A percentile compares a stretch with the other conserved stretches of the same genome.
Conservation (phyloP, 1,140 invertebrate species). For the Ruditapes philippinarum region DNA sequence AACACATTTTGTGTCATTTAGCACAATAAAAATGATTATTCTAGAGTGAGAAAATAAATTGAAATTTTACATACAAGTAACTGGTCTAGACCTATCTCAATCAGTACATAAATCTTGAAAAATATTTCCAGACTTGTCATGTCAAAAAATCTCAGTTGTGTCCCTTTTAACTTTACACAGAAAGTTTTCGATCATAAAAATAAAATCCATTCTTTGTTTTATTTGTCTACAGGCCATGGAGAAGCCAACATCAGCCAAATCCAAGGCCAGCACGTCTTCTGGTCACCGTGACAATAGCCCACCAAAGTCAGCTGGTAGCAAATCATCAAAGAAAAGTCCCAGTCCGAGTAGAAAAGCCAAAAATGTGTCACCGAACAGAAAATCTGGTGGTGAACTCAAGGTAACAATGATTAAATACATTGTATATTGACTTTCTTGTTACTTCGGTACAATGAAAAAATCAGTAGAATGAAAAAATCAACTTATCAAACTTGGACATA, state of each 20-base stretch:
- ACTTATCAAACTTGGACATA: neutral
- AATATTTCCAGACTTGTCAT: too few species aligned
- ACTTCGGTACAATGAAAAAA: neutral
- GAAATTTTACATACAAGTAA: too few species aligned
- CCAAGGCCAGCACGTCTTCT: neutral
- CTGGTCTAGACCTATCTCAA: too few species aligned
- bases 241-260: slow-evolving; percentile 47
- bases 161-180: too few species aligned
- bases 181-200: neutral
- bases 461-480: neutral
- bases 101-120: too few species aligned
- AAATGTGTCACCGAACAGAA: slow-evolving; percentile 24
- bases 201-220: neutral
- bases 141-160: too few species aligned
- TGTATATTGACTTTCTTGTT: too few species aligned
- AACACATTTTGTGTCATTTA: too few species aligned
- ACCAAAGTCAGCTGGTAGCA: slow-evolving; percentile 50
- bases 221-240: slow-evolving; percentile 45
- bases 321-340: slow-evolving; percentile 39
- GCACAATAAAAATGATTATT: too few species aligned
- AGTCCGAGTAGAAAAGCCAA: slow-evolving; percentile 49
- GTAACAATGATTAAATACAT: too few species aligned
- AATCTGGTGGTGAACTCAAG: slow-evolving; percentile 50
- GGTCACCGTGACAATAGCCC: slow-evolving; percentile 16
- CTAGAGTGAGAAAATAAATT: too few species aligned